Percentiles rank a stretch among this genome's conserved stretches.
phyloP scores from a whole-genome alignment of 2,888 invertebrate genomes.

The Machimus atricapillus region DNA sequence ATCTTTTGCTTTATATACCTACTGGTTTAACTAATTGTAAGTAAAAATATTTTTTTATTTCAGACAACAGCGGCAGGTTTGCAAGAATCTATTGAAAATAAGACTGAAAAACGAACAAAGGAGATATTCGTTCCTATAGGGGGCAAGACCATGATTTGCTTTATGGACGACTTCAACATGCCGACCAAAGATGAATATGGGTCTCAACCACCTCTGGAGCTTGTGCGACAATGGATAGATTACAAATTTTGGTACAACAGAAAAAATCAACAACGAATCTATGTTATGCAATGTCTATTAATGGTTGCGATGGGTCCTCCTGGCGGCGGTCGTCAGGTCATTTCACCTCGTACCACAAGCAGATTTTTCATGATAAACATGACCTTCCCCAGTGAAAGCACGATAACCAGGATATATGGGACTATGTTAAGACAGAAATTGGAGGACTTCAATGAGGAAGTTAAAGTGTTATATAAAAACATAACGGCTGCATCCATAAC shows the following conservation, averaged over 20 bases:
- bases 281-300: conserved; percentile 79
- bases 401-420: conserved; percentile 81
- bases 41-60: too few species aligned
- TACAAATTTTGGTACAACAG: conserved; percentile 92
- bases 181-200: conserved; percentile 88
- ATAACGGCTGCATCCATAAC: conserved; percentile 79
- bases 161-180: conserved; percentile 94
- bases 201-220: conserved; percentile 86
- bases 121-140: conserved; percentile 81
- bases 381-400: conserved; percentile 81
- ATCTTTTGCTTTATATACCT: too few species aligned
- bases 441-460: conserved; percentile 78
- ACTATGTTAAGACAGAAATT: conserved; percentile 84
- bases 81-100: conserved; percentile 83
- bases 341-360: conserved; percentile 79
- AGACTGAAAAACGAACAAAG: conserved; percentile 88
- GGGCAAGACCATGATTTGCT: conserved; percentile 83
- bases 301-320: conserved; percentile 86
- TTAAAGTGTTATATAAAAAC: conserved; percentile 72
- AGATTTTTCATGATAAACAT: conserved; percentile 80
- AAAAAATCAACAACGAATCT: conserved; percentile 77
- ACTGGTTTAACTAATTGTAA: too few species aligned
- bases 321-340: conserved; percentile 82
- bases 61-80: conserved; percentile 83
- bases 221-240: conserved; percentile 85